These are phyloP conservation scores for Aegithalos caudatus DNA, from an alignment of 2,113 vertebrate species.

Conservation along the genomic window DNA sequence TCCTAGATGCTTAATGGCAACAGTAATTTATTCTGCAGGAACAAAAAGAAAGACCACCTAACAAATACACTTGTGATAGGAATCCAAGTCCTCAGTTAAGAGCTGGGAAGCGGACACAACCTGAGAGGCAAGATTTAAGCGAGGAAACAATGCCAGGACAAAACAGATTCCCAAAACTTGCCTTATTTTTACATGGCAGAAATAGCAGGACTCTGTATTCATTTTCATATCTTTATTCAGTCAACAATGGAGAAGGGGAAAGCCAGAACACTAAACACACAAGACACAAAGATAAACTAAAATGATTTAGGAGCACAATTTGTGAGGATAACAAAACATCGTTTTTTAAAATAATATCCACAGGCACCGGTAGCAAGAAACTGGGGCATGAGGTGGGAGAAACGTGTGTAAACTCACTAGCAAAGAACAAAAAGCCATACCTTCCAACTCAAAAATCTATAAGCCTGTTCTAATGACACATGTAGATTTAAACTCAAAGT, in stretches of 20 bases:
- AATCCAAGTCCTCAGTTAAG: not conserved
- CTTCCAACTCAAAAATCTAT: not conserved
- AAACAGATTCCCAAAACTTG: not conserved
- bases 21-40: not conserved
- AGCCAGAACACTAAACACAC: not conserved
- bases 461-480: not conserved
- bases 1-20: not conserved
- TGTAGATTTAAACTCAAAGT: not conserved
- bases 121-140: not conserved
- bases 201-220: not conserved
- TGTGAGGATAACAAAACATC: not conserved
- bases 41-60: not conserved
- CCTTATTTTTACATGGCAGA: not conserved
- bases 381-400: not conserved
- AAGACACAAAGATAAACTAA: not conserved
- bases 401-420: not conserved
- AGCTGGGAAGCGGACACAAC: not conserved
- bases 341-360: not conserved
- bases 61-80: not conserved
- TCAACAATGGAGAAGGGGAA: not conserved
- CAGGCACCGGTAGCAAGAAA: not conserved
- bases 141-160: not conserved
- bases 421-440: not conserved
- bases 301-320: not conserved
- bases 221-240: constrained; percentile 39